Percentiles rank a stretch among this genome's conserved stretches.
These are phyloP conservation scores for Microtus ochrogaster DNA, from an alignment of 2,113 vertebrate species.

Conservation along the genomic window DNA sequence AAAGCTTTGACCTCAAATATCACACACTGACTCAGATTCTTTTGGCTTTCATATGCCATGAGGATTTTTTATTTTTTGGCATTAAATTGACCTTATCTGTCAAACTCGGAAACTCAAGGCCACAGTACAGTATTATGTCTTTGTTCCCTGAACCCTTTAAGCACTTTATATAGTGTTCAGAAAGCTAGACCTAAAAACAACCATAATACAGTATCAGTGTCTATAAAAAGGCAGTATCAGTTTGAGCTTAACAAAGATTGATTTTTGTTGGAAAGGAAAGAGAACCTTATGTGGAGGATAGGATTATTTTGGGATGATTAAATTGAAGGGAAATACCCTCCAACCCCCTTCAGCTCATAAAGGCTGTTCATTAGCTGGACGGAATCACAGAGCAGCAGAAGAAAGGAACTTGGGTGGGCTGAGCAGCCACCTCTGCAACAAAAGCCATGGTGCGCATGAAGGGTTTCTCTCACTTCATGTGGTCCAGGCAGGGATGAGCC, in stretches of 20 bases:
- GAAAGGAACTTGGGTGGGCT: slow-evolving; percentile 9
- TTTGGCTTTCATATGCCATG: slow-evolving; percentile 63
- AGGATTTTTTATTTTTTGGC: slow-evolving; percentile 55
- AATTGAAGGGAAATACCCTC: slow-evolving; percentile 42
- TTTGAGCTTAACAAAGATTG: slow-evolving; percentile 37
- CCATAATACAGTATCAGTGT: slow-evolving; percentile 36
- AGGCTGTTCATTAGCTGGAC: slow-evolving; percentile 45
- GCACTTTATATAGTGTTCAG: slow-evolving; percentile 52
- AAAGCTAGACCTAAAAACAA: slow-evolving; percentile 67
- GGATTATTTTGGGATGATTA: slow-evolving; percentile 44
- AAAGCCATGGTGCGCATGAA: slow-evolving; percentile 23
- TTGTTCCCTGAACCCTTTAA: slow-evolving; percentile 74
- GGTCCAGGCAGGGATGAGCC: neutral
- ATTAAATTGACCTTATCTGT: slow-evolving; percentile 80
- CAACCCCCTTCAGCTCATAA: neutral
- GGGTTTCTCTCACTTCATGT: neutral
- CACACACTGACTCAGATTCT: slow-evolving; percentile 16
- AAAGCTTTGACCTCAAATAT: slow-evolving; percentile 64
- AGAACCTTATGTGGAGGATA: neutral
- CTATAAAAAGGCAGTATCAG: slow-evolving; percentile 28
- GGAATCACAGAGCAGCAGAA: slow-evolving; percentile 49
- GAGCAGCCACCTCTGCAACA: slow-evolving; percentile 15
- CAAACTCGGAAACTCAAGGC: slow-evolving; percentile 77
- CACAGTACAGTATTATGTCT: slow-evolving; percentile 73
- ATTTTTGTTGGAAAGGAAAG: slow-evolving; percentile 6